A percentile compares a stretch with the other conserved stretches of the same genome.
These are phyloP conservation scores for Brotogeris chrysoptera DNA, from an alignment of 2,797 vertebrate genomes.

Conservation along the genomic window DNA sequence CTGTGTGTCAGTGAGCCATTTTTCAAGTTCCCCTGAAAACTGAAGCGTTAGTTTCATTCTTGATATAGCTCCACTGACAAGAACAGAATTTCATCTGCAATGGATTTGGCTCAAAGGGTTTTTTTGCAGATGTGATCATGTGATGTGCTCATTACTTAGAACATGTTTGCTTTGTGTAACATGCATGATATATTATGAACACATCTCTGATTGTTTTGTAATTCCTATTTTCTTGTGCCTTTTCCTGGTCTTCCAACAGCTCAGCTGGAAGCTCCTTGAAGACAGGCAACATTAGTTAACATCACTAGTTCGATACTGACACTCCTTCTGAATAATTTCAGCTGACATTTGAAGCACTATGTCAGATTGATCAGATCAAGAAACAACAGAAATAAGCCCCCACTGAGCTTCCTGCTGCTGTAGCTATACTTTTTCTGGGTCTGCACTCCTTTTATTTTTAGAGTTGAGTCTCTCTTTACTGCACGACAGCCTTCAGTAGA, in stretches of 20 bases:
- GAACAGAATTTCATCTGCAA: neutral
- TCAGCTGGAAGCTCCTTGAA: neutral
- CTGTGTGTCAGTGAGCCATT: neutral
- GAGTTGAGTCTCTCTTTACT: neutral
- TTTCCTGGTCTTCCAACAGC: neutral
- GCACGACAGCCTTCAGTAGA: neutral
- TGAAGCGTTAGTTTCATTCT: neutral
- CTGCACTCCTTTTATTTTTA: neutral
- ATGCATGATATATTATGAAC: neutral
- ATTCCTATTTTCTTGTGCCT: neutral
- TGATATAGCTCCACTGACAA: neutral
- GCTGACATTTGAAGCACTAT: neutral
- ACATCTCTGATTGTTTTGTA: neutral
- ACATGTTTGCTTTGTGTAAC: neutral
- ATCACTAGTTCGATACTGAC: neutral
- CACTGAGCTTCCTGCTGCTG: neutral
- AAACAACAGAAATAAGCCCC: neutral
- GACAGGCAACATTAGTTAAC: neutral
- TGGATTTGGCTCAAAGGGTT: neutral
- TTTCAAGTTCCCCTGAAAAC: neutral
- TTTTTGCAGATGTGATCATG: neutral
- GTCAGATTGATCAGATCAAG: neutral
- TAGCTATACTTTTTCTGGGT: neutral
- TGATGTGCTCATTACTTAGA: neutral
- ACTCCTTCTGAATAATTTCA: neutral